Base-by-base conservation (phyloP, 1,140 invertebrate genomes). In the Phocides pigmalion region DNA sequence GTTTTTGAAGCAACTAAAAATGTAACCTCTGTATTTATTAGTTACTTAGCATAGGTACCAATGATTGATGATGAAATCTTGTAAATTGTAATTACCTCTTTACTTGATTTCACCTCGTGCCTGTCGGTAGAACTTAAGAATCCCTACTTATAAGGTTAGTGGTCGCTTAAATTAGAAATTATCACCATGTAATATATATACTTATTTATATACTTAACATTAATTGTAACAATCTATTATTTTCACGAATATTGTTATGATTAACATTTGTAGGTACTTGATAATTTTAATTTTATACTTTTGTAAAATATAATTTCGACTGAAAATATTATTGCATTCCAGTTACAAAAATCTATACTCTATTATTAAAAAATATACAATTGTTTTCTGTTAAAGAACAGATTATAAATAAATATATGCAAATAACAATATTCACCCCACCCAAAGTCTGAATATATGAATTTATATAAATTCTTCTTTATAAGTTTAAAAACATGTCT, bases 21-120 rank as follows among this genome's bases (percentile, higher is more conserved):
- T 61, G 12, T 47, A 61, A 47, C 56, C 44, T 47, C 28, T 49
- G 28, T 61, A 61, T 61, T 61, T 61, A 61, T 61, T 61, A 47
- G 56, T 61, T 42, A 42, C 53, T 42, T 61, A 61, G n/a, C 51
- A 22, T 32, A 61, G 42, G 44, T 59, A 47, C 50, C 50, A 37
- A 50, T 41, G 61, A 51, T 14, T 62, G 66, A 67, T 56, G 62
- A 67, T 67, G 58, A 67, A 67, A 62, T 62, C 61, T 49, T 63
- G 59, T 63, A 68, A 68, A 68, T 68, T 59, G 66, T 22, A 37
- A 47, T 19, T 61, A 47, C 54, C 83, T 88, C 81, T 82, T 88
- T 88, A 84, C 79, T 84, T 67, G 78, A 68, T 86, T 83, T 82
- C 85, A 84, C 81, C 81, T 65, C 51, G 67, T 69, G 62, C 58